Evolutionary conservation across 2,888 invertebrate species (phyloP), one percentile per base, ranked within the genome.

Genomic region (Mylabris sibirica): DNA sequence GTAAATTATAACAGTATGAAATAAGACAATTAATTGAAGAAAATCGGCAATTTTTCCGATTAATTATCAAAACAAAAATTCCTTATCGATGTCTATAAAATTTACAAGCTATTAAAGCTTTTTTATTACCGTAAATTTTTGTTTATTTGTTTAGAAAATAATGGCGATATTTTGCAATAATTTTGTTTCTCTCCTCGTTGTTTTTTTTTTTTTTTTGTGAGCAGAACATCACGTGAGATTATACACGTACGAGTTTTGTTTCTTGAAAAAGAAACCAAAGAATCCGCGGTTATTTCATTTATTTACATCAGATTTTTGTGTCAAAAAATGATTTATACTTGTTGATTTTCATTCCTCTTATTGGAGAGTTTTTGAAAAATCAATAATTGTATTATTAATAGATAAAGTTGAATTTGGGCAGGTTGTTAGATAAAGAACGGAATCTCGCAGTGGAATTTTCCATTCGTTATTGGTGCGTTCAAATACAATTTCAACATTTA

Each of bases 401-500:
- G 20, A 20, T 44, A 44, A 17, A 17, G 6, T 6, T 17, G 2
- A 17, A 44, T 53, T 53, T 26, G 6, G 57, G 57, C 5, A 49
- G 9, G 2, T 49, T 17, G n/a, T 26, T 26, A 5, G 6, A 24
- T 26, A 57, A 57, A 57, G 26, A 57, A 26, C 57, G 57, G 26
- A 24, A 26, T 57, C 57, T 57, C 14, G 57, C 14, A n/a, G 26
- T 57, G 57, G 57, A 57, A 57, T 6, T 57, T 57, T 57, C 57
- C 57, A 57, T 57, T 57, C 26, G 26, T 14, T 26, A 57, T 24
- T 57, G 4, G 1, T 57, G 57, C 24, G 26, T 24, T 57, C 14
- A 57, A 8, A 53, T 20, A 26, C 57, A 49, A 20, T 57, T 57
- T 57, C 20, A 57, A 57, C 24, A 22, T 22, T 57, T 26, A 11